A percentile compares a stretch with the other conserved stretches of the same genome.
Evolutionary conservation across 2,888 invertebrate genomes (phyloP).

Genomic region (Scaptodrosophila latifasciaeformis): DNA sequence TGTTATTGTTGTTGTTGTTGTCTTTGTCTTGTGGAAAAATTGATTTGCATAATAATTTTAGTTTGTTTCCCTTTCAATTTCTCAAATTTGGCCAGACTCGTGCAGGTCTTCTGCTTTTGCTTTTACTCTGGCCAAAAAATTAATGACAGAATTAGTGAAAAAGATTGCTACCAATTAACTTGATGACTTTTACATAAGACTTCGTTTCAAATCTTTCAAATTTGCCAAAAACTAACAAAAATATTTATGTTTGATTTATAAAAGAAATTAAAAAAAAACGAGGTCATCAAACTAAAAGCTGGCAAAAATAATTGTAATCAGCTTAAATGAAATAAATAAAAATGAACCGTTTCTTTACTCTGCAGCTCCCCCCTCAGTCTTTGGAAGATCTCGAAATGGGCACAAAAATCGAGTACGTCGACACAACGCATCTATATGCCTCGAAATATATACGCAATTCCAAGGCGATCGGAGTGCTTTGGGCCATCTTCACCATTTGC

Average conservation of each 20-base stretch:
- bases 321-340: conserved; percentile 4
- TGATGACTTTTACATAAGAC: conserved; percentile 53
- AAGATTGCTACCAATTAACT: conserved; percentile 36
- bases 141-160: conserved; percentile 51
- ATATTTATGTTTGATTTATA: no score
- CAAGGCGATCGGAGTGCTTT: conserved; percentile 96
- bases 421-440: conserved; percentile 91
- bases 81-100: no score
- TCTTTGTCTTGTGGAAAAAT: no score
- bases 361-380: no score
- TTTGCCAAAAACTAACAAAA: no score
- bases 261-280: no score
- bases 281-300: conserved; percentile 61
- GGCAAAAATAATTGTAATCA: conserved; percentile 16
- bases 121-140: conserved; percentile 26
- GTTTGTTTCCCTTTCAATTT: conserved; percentile 25
- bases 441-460: conserved; percentile 93
- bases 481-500: conserved; percentile 98
- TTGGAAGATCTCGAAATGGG: conserved; percentile 79
- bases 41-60: conserved; percentile 53
- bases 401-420: conserved; percentile 94
- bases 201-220: no score
- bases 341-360: no score
- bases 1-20: conserved; percentile 8
- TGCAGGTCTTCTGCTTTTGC: conserved; percentile 13